phyloP scores from a whole-genome alignment of 2,113 vertebrate genomes.

The Cygnus atratus region DNA sequence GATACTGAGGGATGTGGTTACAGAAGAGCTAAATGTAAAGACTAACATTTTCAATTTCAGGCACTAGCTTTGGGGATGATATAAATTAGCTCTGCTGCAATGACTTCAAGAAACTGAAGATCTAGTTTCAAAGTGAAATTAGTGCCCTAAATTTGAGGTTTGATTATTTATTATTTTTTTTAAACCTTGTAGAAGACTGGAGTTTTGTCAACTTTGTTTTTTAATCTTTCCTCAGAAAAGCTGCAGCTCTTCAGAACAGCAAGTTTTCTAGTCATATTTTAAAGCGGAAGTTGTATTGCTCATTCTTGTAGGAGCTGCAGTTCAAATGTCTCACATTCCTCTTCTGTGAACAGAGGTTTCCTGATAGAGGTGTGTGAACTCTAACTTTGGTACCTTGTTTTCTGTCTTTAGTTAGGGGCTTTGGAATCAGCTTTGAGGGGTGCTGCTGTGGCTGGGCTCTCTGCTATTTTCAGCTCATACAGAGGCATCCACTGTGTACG shows the following conservation, averaged over 20 bases:
- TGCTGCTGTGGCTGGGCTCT: not conserved
- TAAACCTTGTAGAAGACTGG: not conserved
- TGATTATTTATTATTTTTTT: not conserved
- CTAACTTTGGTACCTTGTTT: not conserved
- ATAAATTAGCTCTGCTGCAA: not conserved
- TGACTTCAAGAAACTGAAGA: not conserved
- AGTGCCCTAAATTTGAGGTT: not conserved
- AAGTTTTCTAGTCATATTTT: not conserved
- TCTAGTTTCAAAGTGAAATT: not conserved
- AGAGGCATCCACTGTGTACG: fast-evolving
- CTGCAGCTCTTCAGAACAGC: not conserved
- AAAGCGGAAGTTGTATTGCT: not conserved
- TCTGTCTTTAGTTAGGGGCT: not conserved
- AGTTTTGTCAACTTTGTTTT: not conserved
- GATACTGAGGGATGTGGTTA: not conserved
- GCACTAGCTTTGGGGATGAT: not conserved
- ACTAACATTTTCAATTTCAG: not conserved
- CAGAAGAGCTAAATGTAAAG: not conserved
- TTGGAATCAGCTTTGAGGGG: not conserved
- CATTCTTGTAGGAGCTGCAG: not conserved
- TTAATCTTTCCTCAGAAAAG: not conserved
- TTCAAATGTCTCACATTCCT: not conserved
- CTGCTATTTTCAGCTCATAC: not conserved
- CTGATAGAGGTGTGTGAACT: not conserved
- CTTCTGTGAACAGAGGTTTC: not conserved